These are phyloP conservation scores for Amiota minor DNA, from an alignment of 2,888 invertebrate species.

Conservation along the genomic window DNA sequence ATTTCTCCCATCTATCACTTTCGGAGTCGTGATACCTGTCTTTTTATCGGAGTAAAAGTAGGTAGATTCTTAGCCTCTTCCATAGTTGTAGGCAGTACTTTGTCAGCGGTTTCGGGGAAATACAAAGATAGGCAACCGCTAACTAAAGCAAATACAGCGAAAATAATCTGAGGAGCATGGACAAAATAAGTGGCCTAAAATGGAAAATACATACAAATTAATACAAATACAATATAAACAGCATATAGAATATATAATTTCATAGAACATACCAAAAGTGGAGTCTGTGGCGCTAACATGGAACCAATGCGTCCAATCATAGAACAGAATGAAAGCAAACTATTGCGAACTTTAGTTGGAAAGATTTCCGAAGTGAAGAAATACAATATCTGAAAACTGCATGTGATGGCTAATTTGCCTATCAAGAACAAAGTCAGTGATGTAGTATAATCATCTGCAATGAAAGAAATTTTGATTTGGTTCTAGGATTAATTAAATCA, in stretches of 20 bases:
- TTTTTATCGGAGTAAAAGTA: slow-evolving; percentile 21
- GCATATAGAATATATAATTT: neutral
- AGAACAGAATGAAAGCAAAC: slow-evolving; percentile 80
- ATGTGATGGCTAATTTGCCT: slow-evolving; percentile 80
- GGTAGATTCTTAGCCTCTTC: slow-evolving; percentile 74
- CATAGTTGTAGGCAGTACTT: slow-evolving; percentile 78
- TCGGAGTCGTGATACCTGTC: neutral
- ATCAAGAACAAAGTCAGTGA: slow-evolving; percentile 75
- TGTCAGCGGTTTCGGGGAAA: slow-evolving; percentile 79
- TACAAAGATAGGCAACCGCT: slow-evolving; percentile 77
- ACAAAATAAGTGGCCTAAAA: slow-evolving; percentile 72
- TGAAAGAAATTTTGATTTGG: neutral
- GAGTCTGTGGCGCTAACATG: slow-evolving; percentile 81
- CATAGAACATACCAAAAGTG: slow-evolving; percentile 73
- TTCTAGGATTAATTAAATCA: neutral
- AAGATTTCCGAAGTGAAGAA: slow-evolving; percentile 83
- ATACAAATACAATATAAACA: neutral
- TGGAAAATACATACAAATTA: neutral
- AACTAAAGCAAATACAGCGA: slow-evolving; percentile 76
- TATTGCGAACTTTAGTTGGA: slow-evolving; percentile 80
- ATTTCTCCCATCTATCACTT: neutral
- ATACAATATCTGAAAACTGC: slow-evolving; percentile 80
- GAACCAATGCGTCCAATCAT: slow-evolving; percentile 82
- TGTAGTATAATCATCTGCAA: slow-evolving; percentile 73
- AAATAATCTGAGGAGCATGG: slow-evolving; percentile 76